Evolutionary conservation across 2,888 invertebrate species (phyloP).

Genomic region (Chaitophorus viminalis): DNA sequence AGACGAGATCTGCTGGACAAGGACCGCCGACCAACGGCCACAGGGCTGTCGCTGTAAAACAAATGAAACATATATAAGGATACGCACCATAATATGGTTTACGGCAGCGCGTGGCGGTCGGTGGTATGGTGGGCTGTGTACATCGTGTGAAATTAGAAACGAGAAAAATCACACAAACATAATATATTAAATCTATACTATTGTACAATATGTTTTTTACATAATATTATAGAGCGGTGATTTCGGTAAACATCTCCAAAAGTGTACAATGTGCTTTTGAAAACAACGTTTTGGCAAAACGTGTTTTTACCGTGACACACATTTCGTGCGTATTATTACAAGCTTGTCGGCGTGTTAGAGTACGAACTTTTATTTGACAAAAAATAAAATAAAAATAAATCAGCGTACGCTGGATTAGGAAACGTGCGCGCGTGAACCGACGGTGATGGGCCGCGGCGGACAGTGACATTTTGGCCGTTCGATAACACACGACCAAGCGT

Average conservation of each 20-base stretch:
- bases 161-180: not conserved
- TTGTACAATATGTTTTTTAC: too few species aligned
- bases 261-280: constrained; percentile 6
- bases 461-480: too few species aligned
- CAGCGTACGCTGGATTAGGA: too few species aligned
- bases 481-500: too few species aligned
- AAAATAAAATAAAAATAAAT: too few species aligned
- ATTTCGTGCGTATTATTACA: not conserved
- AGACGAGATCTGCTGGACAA: constrained; percentile 75
- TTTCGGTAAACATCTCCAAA: constrained; percentile 16
- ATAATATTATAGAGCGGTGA: not conserved
- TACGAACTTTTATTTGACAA: too few species aligned
- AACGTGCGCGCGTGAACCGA: too few species aligned
- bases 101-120: too few species aligned
- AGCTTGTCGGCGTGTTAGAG: not conserved
- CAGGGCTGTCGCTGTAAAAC: constrained; percentile 69
- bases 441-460: too few species aligned
- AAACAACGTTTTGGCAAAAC: constrained; percentile 42
- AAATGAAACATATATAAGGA: constrained; percentile 63
- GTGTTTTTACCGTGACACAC: constrained; percentile 32
- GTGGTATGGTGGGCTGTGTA: too few species aligned
- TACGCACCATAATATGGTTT: not conserved
- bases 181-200: too few species aligned
- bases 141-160: not conserved
- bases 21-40: constrained; percentile 74